phyloP scores from a whole-genome alignment of 2,797 vertebrate genomes.

The Darevskia mixta region DNA sequence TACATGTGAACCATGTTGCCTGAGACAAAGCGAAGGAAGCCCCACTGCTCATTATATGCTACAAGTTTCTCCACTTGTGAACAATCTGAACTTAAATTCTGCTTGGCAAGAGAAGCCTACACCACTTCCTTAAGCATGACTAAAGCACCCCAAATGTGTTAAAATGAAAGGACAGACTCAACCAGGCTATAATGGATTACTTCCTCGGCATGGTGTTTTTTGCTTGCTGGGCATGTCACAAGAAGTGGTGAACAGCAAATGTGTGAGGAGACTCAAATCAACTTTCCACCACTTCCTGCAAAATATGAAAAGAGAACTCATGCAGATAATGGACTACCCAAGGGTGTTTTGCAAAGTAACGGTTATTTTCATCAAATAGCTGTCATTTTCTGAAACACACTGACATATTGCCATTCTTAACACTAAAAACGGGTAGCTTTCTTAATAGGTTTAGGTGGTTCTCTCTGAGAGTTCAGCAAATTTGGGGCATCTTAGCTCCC shows the following conservation, averaged over 20 bases:
- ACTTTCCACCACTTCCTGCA: neutral
- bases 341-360: constrained; percentile 5
- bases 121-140: neutral
- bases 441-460: neutral
- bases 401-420: neutral
- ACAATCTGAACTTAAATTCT: neutral
- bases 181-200: neutral
- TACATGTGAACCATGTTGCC: constrained; percentile 57
- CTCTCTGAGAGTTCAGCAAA: neutral
- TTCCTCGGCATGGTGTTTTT: neutral
- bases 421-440: neutral
- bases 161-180: neutral
- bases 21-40: constrained; percentile 21
- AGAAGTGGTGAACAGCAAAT: neutral
- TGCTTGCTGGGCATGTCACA: neutral
- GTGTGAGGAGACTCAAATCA: neutral
- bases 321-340: neutral
- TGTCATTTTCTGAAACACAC: neutral
- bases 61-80: neutral
- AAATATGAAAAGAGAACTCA: constrained; percentile 8
- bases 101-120: neutral
- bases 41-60: too few relatives aligned
- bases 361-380: neutral
- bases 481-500: neutral
- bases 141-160: neutral